A percentile compares a stretch with the other conserved stretches of the same genome.
phyloP scores from a whole-genome alignment of 2,797 vertebrate species.

The Tangara arthus region DNA sequence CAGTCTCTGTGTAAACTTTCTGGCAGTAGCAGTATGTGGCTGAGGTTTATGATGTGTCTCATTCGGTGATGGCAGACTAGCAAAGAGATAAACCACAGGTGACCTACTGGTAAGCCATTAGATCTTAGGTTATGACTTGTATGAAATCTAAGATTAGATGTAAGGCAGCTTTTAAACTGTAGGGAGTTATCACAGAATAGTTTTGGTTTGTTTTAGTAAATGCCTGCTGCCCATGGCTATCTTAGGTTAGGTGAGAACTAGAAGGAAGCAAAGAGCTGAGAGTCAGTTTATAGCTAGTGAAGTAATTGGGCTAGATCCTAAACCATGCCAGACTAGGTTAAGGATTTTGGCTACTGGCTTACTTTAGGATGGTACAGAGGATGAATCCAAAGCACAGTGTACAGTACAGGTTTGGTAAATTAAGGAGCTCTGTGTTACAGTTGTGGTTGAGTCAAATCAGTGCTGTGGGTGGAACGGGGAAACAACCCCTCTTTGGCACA shows the following conservation, averaged over 20 bases:
- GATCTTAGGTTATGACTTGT: not conserved
- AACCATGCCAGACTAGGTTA: not conserved
- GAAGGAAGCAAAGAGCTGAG: not conserved
- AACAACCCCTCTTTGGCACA: not conserved
- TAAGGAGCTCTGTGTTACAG: not conserved
- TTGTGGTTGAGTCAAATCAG: not conserved
- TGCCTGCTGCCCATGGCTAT: not conserved
- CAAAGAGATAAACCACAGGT: not conserved
- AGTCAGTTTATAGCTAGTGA: not conserved
- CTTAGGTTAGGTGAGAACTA: not conserved
- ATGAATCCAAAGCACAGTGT: not conserved
- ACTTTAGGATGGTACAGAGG: not conserved
- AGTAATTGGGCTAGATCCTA: not conserved
- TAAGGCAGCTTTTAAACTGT: not conserved
- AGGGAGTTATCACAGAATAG: not conserved
- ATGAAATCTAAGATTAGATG: not conserved
- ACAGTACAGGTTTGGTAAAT: not conserved
- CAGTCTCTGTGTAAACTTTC: not conserved
- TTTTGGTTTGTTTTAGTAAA: not conserved
- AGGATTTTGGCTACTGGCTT: not conserved
- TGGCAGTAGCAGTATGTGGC: not conserved
- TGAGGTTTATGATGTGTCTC: not conserved
- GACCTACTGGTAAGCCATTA: not conserved
- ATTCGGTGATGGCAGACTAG: not conserved
- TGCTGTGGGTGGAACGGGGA: not conserved